Conservation (phyloP, 2,797 vertebrate species). For the Neosilurus hyrtlii region DNA sequence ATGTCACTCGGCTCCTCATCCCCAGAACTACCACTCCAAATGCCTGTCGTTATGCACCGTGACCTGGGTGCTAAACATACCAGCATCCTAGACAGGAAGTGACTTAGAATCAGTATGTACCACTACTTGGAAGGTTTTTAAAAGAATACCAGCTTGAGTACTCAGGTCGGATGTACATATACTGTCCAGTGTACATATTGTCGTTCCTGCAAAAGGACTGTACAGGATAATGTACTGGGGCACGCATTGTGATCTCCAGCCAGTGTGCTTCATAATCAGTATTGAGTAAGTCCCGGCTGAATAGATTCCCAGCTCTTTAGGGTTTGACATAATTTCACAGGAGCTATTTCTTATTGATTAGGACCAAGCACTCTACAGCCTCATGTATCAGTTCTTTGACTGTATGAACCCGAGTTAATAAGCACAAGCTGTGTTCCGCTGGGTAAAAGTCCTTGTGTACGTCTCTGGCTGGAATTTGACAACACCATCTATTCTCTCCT, state of each 20-base stretch:
- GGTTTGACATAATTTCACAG: slow-evolving; percentile 12
- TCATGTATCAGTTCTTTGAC: slow-evolving; percentile 12
- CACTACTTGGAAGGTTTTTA: background rate
- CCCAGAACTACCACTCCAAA: slow-evolving; percentile 52
- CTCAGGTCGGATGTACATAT: background rate
- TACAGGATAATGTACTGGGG: background rate
- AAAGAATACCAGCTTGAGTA: background rate
- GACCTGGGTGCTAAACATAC: slow-evolving; percentile 52
- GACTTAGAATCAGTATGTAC: slow-evolving; percentile 20
- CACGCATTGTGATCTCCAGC: background rate
- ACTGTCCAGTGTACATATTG: background rate
- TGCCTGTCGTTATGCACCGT: slow-evolving; percentile 35
- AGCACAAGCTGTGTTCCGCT: slow-evolving; percentile 25
- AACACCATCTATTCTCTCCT: slow-evolving; percentile 58
- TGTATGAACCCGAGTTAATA: slow-evolving; percentile 38
- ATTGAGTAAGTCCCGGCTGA: background rate
- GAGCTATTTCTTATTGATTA: slow-evolving; percentile 26
- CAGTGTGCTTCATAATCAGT: background rate
- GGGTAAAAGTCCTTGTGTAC: slow-evolving; percentile 48
- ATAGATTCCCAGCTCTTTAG: background rate
- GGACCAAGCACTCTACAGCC: background rate
- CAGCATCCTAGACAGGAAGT: slow-evolving; percentile 35
- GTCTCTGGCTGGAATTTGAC: slow-evolving; percentile 54
- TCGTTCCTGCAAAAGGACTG: background rate
- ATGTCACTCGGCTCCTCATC: slow-evolving; percentile 71